Base-by-base conservation (phyloP, 2,888 invertebrate genomes). In the Ecdyonurus torrentis region DNA sequence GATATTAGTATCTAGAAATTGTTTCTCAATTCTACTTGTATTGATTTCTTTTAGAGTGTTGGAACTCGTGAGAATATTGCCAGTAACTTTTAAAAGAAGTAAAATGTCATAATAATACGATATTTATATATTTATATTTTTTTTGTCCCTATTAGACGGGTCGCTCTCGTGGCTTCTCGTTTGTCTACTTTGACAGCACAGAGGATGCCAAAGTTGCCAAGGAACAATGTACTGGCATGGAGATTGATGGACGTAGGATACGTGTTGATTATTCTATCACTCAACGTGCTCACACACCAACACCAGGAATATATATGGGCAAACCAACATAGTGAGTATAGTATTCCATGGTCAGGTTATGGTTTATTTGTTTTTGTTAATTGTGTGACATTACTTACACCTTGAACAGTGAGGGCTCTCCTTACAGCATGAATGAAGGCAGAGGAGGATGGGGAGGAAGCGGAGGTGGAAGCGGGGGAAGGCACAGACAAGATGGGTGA, bases 271-370 rank as follows among this genome's bases (percentile, higher is more conserved):
- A 84, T 77, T 96, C 96, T 3, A 94, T 97, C 70, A 97, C 97
- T 55, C 88, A 93, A 76, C 82, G 96, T 64, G 92, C 97, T 10
- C 97, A 97, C 74, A 95, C 96, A 1, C 97, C 97, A 15, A 98
- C 97, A 2, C 97, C 97, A 5, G 97, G 97, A 63, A 89, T 96
- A 69, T 97, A 97, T 73, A 92, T 95, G 88, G 97, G 97, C 60
- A 91, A 89, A 75, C 91, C 93, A 1, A 91, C 93, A 23, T 80
- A 81, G 84, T 86, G 74, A 80, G 83, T 78, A 67, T 61, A 60
- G 55, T 59, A 23, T 22, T 25, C 5, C 19, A 23, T 19, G 61
- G 23, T 25, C 52, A 23, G 24, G 10, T 50, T 20, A 52, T 5
- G 15, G 37, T 5, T 50, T 52, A 18, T 15, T 25, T 19, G 55